Base-by-base conservation (phyloP, 1,140 invertebrate genomes). In the Drosophila pachea region DNA sequence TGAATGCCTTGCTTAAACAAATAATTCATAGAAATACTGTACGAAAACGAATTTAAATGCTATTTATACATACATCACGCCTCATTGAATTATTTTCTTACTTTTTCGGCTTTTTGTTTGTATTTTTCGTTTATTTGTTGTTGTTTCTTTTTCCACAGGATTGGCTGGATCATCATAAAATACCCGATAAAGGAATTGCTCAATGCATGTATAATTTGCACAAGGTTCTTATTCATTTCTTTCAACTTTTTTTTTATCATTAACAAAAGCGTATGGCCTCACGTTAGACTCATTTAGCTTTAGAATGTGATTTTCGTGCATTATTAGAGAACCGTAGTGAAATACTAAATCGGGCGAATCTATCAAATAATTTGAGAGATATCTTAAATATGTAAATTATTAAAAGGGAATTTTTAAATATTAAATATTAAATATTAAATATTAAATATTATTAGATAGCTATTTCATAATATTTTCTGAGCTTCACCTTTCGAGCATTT, bases 181-280 rank as follows among this genome's bases (percentile, higher is more conserved):
- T 89, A 84, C 88, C 88, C 71, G 88, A 88, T 74, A 79, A 73
- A 74, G 84, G 88, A 83, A 78, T 89, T 76, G 79, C 86, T 77
- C 87, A 88, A 86, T 89, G 88, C 88, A 89, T 89, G 88, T 89
- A 88, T 88, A 89, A 88, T 88, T 86, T 88, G 81, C 87, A 89
- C 87, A 87, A 89, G 88, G 88, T 89, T 88, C 58, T 87, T 76
- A 88, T 86, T 81, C 31, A 64, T 70, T 74, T 66, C 50, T 50
- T 72, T 68, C 53, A 71, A n/a, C n/a, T n/a, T n/a, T n/a, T n/a
- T n/a, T n/a, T n/a, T 76, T 84, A 58, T 53, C 70, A 68, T 75
- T 65, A 70, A 52, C 69, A 47, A 14, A 32, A 14, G 40, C 36
- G 35, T 38, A 0, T 53, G 9, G 6, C 35, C 50, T 38, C 32